A percentile compares a stretch with the other conserved stretches of the same genome.
Conservation (phyloP, 2,113 vertebrate species). For the Triplophysa siluroides region DNA sequence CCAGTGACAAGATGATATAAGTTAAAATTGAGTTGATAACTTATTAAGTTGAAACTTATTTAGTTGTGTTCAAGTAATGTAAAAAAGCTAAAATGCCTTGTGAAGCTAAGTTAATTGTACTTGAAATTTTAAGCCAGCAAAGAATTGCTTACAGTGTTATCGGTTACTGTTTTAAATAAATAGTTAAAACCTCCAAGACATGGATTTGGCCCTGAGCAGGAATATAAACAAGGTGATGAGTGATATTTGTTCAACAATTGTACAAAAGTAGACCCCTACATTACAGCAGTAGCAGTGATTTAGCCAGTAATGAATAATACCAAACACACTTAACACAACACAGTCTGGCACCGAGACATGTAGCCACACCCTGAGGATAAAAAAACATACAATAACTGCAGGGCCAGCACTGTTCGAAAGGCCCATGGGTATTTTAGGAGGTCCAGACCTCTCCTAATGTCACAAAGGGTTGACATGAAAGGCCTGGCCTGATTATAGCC, state of each 20-base stretch:
- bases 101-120: too few relatives aligned
- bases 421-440: slow-evolving; percentile 33
- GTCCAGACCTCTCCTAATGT: slow-evolving; percentile 31
- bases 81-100: too few relatives aligned
- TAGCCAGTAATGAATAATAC: background rate
- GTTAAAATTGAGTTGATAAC: too few relatives aligned
- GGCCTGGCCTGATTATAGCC: slow-evolving; percentile 44
- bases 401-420: slow-evolving; percentile 1
- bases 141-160: background rate
- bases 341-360: background rate
- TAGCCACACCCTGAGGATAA: slow-evolving; percentile 1
- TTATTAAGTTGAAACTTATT: too few relatives aligned
- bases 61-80: too few relatives aligned
- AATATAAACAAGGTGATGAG: background rate
- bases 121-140: too few relatives aligned
- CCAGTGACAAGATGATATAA: too few relatives aligned
- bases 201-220: too few relatives aligned
- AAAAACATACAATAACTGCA: background rate
- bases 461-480: slow-evolving; percentile 49
- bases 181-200: background rate
- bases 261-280: background rate
- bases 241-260: background rate
- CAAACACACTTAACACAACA: background rate
- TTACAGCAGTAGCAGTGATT: background rate
- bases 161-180: background rate